Evolutionary conservation across 1,140 invertebrate species (phyloP).

Genomic region (Platorchestia sp.): DNA sequence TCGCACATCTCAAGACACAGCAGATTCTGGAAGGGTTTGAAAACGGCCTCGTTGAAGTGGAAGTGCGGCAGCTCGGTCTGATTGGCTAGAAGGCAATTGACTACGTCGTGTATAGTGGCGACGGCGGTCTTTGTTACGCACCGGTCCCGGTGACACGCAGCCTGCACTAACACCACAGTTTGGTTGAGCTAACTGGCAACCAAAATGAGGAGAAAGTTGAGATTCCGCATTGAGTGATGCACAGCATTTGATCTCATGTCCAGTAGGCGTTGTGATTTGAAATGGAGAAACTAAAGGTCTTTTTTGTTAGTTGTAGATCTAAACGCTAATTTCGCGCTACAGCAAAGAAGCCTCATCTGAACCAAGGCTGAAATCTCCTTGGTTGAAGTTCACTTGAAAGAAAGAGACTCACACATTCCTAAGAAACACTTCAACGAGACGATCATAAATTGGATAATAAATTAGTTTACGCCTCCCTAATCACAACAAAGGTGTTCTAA

Average conservation of each 20-base stretch:
- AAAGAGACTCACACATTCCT: no score
- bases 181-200: neutral
- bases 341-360: no score
- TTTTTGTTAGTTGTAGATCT: no score
- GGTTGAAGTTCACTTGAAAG: no score
- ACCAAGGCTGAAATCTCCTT: no score
- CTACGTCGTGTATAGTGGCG: slow-evolving; percentile 92
- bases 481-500: no score
- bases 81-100: slow-evolving; percentile 85
- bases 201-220: neutral
- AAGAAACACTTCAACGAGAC: no score
- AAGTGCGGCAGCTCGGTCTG: slow-evolving; percentile 91
- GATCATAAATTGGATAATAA: no score
- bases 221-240: neutral
- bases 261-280: neutral
- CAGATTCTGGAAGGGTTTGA: slow-evolving; percentile 95
- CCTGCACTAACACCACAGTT: slow-evolving; percentile 72
- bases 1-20: slow-evolving; percentile 92
- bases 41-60: slow-evolving; percentile 94
- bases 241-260: neutral
- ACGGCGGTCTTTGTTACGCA: slow-evolving; percentile 92
- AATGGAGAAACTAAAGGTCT: neutral
- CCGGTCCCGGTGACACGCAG: slow-evolving; percentile 90
- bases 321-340: no score
- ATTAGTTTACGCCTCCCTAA: no score